A percentile compares a stretch with the other conserved stretches of the same genome.
phyloP scores from a whole-genome alignment of 2,888 invertebrate genomes.

The Sthenelais limicola region DNA sequence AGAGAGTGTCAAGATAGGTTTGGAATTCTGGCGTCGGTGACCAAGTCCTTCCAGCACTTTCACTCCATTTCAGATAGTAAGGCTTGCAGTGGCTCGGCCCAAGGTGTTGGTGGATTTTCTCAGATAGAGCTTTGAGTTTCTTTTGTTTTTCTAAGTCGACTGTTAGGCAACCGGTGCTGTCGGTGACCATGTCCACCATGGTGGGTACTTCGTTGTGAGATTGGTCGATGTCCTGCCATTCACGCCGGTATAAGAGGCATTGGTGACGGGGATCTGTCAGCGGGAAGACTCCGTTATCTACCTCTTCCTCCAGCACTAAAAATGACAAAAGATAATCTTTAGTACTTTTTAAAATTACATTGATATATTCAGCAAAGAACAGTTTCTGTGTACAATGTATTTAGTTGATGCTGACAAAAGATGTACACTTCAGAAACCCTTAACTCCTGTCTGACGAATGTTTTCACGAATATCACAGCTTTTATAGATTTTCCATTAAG shows the following conservation, averaged over 20 bases:
- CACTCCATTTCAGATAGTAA: constrained; percentile 46
- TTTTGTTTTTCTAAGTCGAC: constrained; percentile 10
- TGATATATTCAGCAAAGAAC: too few relatives aligned
- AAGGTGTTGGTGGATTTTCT: constrained; percentile 41
- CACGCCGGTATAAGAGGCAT: constrained; percentile 47
- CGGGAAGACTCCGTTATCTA: constrained; percentile 43
- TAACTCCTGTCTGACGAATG: too few relatives aligned
- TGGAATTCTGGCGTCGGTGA: constrained; percentile 36
- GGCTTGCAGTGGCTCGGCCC: constrained; percentile 41
- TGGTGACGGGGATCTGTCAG: constrained; percentile 44
- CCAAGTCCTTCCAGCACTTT: constrained; percentile 4
- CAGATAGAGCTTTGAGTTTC: constrained; percentile 1
- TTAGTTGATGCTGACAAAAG: too few relatives aligned
- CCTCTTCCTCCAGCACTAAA: constrained; percentile 49
- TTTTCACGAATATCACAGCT: too few relatives aligned
- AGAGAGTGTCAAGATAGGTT: constrained; percentile 44
- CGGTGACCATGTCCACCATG: constrained; percentile 13
- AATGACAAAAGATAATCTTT: too few relatives aligned
- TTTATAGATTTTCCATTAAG: too few relatives aligned
- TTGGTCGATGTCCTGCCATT: constrained; percentile 40
- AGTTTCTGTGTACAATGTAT: too few relatives aligned
- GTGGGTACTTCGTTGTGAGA: background rate
- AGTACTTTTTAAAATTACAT: too few relatives aligned
- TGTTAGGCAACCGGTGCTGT: background rate
- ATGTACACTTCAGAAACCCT: too few relatives aligned